These are phyloP conservation scores for Canis aureus DNA, from an alignment of 2,113 vertebrate genomes.

Conservation along the genomic window DNA sequence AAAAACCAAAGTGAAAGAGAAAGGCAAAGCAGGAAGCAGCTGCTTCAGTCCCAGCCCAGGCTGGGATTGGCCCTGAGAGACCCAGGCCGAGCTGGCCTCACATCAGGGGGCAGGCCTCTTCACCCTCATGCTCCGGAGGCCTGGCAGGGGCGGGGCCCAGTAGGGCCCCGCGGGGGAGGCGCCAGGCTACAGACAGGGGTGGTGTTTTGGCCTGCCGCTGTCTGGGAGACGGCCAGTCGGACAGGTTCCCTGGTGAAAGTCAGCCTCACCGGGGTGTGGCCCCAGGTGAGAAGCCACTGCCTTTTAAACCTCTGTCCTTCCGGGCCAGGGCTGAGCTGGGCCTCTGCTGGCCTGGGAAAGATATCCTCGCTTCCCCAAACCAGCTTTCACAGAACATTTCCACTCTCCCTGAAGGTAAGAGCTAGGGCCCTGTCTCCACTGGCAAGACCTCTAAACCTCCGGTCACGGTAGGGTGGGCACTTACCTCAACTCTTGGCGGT, in stretches of 20 bases:
- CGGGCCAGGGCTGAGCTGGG: neutral
- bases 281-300: constrained; percentile 58
- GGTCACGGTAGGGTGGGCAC: neutral
- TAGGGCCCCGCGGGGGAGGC: neutral
- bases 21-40: constrained; percentile 71
- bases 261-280: constrained; percentile 64
- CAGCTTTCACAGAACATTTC: constrained; percentile 48
- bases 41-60: neutral
- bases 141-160: neutral
- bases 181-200: constrained; percentile 42
- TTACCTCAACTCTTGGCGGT: neutral
- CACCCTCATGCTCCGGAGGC: neutral
- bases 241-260: constrained; percentile 69
- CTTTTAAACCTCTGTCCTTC: constrained; percentile 71
- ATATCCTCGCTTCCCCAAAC: neutral
- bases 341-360: constrained; percentile 29
- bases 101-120: neutral
- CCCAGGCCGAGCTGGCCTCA: neutral
- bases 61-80: too few relatives aligned
- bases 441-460: neutral
- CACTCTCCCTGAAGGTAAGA: constrained; percentile 71
- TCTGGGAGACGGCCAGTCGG: constrained; percentile 72
- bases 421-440: neutral
- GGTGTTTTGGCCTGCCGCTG: constrained; percentile 53
- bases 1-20: constrained; percentile 80